Evolutionary conservation across 1,140 invertebrate species (phyloP).

Genomic region (Uloborus diversus): DNA sequence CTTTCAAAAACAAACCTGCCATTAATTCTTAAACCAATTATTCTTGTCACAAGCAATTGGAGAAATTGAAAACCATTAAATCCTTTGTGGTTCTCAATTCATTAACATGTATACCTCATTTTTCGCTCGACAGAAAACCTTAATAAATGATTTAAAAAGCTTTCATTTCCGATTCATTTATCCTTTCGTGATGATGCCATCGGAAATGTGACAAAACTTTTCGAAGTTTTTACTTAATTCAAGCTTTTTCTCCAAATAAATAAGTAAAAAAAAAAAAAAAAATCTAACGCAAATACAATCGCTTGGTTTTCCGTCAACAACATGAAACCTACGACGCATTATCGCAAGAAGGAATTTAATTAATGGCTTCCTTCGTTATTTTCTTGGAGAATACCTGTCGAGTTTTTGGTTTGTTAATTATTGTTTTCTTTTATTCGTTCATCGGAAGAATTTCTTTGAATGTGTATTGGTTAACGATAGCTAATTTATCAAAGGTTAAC

Average conservation of each 20-base stretch:
- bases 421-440: not conserved
- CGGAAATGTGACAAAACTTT: not conserved
- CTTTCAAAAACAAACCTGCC: not conserved
- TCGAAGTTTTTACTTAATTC: not conserved
- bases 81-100: no score
- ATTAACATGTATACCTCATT: no score
- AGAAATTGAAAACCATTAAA: no score
- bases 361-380: constrained; percentile 27
- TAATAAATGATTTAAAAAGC: not conserved
- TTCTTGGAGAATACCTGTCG: constrained; percentile 40
- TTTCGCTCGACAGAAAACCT: not conserved
- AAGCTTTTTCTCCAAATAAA: not conserved
- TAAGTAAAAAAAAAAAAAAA: not conserved
- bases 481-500: constrained; percentile 52
- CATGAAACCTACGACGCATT: no score
- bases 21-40: not conserved
- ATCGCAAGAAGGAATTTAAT: constrained; percentile 27
- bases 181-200: not conserved
- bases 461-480: constrained; percentile 50
- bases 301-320: no score
- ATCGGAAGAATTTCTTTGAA: not conserved
- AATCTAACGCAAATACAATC: not conserved
- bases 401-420: constrained; percentile 46
- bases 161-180: not conserved
- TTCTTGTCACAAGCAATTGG: no score